Evolutionary conservation across 2,888 invertebrate genomes (phyloP), one percentile per base, ranked within the genome.

Genomic region (Hoplodrina blanda): DNA sequence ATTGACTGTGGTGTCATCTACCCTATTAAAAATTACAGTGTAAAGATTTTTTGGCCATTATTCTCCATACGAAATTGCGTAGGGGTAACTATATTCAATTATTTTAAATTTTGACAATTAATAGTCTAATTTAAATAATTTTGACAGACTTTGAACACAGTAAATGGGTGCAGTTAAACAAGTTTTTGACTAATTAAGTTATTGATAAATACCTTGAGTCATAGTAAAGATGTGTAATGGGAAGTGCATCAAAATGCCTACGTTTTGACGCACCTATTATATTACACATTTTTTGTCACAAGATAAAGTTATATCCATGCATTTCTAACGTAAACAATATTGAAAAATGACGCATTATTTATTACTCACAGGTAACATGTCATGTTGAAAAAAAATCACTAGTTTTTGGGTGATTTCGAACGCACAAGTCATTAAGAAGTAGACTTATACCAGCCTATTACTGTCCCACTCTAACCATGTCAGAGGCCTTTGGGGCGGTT

Each of bases 311-410:
- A 37, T 57, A 53, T 57, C 52, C 53, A 65, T 73, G 66, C 61
- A 78, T 67, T 76, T 66, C 53, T 66, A 78, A 41, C 33, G 52
- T 53, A 57, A 74, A 77, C 25, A 74, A 10, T n/a, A 63, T 63
- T 64, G 37, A 20, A 17, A 30, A 20, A 63, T 77, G 20, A 71
- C 50, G n/a, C 54, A 46, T 50, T 62, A n/a, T 20, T 46, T 64
- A 25, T 70, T 68, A 65, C 37, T 65, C 74, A 17, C 17, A 46
- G 15, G 17, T 46, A 15, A 44, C 13, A 11, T 6, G 5, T 44
- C 4, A 44, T 44, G 13, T 44, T 44, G 15, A 44, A 44, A 33
- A n/a, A 44, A 15, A 5, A 17, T 46, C 46, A 46, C 17, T 46
- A 15, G 17, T 15, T 17, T 11, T 46, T 46, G 17, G 11, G 5